Percentiles rank a stretch among this genome's conserved stretches.
These are phyloP conservation scores for Ichneumoninae sp. DNA, from an alignment of 2,888 invertebrate genomes.

Conservation along the genomic window DNA sequence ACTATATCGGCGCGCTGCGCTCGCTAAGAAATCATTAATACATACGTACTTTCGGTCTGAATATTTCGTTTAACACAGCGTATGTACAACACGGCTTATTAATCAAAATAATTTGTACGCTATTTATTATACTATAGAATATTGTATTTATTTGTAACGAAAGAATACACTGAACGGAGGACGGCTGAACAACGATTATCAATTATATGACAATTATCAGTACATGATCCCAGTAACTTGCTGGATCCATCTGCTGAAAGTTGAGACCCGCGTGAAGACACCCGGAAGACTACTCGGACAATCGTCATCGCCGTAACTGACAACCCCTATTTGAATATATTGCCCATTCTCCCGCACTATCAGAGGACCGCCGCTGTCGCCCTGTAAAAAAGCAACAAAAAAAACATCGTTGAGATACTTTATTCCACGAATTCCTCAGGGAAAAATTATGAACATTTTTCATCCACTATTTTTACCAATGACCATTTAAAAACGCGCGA, in stretches of 20 bases:
- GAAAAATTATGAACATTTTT: too few relatives aligned
- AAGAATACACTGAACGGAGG: background rate
- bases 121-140: background rate
- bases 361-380: conserved; percentile 76
- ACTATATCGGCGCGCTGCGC: background rate
- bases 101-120: background rate
- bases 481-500: too few relatives aligned
- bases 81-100: background rate
- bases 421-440: too few relatives aligned
- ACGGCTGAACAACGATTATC: background rate
- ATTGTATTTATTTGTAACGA: background rate
- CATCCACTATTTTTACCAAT: too few relatives aligned
- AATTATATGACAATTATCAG: background rate
- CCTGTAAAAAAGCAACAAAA: conserved; percentile 57
- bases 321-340: conserved; percentile 73
- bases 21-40: too few relatives aligned
- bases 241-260: conserved; percentile 69
- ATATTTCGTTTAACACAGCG: too few relatives aligned
- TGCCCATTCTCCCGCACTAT: conserved; percentile 42
- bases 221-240: conserved; percentile 63
- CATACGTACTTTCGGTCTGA: too few relatives aligned
- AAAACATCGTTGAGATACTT: background rate
- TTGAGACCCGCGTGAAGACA: conserved; percentile 69
- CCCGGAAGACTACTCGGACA: conserved; percentile 73
- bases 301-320: conserved; percentile 72